Percentiles rank a stretch among this genome's conserved stretches.
Conservation (phyloP, 37 sponge, comb jelly and placozoan genomes). For the Tethya wilhelma region DNA sequence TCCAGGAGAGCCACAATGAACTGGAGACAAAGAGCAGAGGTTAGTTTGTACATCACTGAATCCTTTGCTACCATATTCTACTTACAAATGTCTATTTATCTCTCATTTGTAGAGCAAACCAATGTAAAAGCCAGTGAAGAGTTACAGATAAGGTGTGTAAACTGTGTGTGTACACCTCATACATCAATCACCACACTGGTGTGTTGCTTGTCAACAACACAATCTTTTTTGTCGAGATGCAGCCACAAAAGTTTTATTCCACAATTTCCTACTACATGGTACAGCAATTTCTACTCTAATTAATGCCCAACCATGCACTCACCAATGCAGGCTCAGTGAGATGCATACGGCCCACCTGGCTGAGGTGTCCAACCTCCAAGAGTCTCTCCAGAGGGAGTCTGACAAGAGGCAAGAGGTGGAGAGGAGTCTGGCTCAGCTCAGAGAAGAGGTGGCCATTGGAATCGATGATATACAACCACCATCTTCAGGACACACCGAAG, state of each 20-base stretch:
- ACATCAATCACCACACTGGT: neutral
- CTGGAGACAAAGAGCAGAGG: conserved; percentile 15
- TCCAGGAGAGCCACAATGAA: conserved; percentile 14
- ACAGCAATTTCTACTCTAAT: too few relatives aligned
- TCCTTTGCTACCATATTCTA: neutral
- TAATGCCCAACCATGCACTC: neutral
- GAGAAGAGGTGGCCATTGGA: conserved; percentile 40
- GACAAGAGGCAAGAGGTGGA: conserved; percentile 20
- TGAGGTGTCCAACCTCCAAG: conserved; percentile 14
- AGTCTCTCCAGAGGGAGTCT: conserved; percentile 28
- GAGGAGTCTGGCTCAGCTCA: conserved; percentile 20
- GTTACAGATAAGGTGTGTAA: conserved; percentile 27
- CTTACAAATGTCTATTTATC: neutral
- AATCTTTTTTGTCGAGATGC: neutral
- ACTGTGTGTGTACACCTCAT: neutral
- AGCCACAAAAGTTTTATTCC: neutral
- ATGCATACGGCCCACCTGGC: conserved; percentile 7
- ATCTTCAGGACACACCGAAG: neutral
- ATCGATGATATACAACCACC: conserved; percentile 29
- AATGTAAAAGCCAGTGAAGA: conserved; percentile 7
- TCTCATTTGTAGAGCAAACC: neutral
- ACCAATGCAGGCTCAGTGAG: conserved; percentile 42
- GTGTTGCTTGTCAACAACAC: neutral
- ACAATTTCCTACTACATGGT: too few relatives aligned
- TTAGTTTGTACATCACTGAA: neutral